Evolutionary conservation across 2,113 vertebrate species (phyloP).

Genomic region (Aythya baeri): DNA sequence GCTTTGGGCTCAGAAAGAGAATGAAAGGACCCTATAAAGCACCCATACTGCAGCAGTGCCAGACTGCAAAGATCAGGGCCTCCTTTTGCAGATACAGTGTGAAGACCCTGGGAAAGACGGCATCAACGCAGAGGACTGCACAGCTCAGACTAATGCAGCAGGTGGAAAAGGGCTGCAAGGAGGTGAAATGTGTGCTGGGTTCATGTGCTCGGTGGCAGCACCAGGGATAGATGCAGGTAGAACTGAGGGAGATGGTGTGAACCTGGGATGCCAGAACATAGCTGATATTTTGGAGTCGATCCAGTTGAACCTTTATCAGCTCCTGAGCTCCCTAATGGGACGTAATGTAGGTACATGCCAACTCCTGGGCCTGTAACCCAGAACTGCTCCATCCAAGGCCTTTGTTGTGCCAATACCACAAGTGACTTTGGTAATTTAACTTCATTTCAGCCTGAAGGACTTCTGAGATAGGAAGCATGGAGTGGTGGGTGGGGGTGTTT

Average conservation of each 20-base stretch:
- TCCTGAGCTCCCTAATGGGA: accelerated
- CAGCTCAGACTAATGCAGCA: background rate
- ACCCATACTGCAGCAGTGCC: background rate
- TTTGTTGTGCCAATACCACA: background rate
- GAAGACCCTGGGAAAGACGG: background rate
- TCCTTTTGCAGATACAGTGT: background rate
- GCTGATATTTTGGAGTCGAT: background rate
- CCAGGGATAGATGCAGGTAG: background rate
- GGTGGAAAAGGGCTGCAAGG: background rate
- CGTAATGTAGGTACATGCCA: background rate
- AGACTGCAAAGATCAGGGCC: background rate
- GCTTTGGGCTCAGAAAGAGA: background rate
- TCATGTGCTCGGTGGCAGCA: background rate
- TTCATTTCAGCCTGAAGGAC: background rate
- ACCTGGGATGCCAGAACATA: background rate
- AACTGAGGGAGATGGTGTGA: background rate
- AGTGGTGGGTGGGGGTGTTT: background rate
- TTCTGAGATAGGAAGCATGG: background rate
- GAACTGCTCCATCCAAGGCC: background rate
- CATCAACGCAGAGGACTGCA: background rate
- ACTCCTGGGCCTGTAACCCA: background rate
- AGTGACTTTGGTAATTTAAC: background rate
- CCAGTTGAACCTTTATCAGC: background rate
- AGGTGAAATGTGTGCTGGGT: background rate
- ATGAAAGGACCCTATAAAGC: background rate